Evolutionary conservation across 2,888 invertebrate genomes (phyloP).

Genomic region (Sarcophaga carnaria): DNA sequence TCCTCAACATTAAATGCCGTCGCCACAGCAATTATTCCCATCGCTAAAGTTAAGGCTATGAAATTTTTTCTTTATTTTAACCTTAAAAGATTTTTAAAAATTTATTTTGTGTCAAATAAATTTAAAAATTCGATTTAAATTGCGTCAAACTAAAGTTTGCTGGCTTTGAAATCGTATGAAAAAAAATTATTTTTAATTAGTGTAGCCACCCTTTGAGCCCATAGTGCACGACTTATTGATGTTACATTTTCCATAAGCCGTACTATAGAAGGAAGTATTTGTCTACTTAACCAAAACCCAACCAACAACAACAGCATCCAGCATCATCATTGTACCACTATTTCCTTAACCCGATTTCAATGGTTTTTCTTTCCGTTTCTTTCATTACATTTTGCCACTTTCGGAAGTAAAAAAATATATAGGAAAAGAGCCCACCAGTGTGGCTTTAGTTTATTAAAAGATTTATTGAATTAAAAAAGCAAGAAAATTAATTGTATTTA

Average conservation of each 20-base stretch:
- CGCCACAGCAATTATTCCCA: background rate
- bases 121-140: too few species aligned
- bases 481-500: slow-evolving; percentile 48
- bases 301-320: too few species aligned
- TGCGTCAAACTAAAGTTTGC: too few species aligned
- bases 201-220: background rate
- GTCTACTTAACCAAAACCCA: background rate
- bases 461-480: too few species aligned
- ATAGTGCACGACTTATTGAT: slow-evolving; percentile 24
- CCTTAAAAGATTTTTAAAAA: too few species aligned
- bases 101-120: too few species aligned
- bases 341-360: slow-evolving; percentile 56
- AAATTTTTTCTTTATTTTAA: too few species aligned
- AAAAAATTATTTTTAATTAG: too few species aligned
- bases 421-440: slow-evolving; percentile 7
- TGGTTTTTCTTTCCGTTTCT: background rate
- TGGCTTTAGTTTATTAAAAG: slow-evolving; percentile 34
- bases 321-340: slow-evolving; percentile 33
- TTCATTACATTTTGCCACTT: slow-evolving; percentile 38
- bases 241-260: slow-evolving; percentile 28
- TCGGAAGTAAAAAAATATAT: background rate
- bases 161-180: too few species aligned
- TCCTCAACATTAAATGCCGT: slow-evolving; percentile 4
- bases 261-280: slow-evolving; percentile 54
- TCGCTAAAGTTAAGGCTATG: too few species aligned